Base-by-base conservation (phyloP, 2,888 invertebrate genomes). In the Thelaira solivaga region DNA sequence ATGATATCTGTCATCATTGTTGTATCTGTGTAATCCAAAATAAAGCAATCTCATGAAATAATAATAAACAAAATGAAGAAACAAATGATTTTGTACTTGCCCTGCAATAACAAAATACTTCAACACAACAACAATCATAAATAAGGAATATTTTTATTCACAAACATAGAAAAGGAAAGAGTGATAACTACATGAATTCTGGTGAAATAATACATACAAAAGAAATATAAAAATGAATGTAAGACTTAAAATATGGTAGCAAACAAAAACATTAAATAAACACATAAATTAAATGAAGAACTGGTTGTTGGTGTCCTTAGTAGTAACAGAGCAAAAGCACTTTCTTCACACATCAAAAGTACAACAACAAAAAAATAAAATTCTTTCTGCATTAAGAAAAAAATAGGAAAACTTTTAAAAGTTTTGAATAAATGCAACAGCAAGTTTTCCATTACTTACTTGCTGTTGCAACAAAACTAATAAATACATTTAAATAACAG, bases 1-100 rank as follows among this genome's bases (percentile, higher is more conserved):
- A 64, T 68, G 74, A 75, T 72, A 77, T 77, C 80, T 80, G 80
- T 80, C 80, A 80, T 80, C 75, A 77, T 77, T 77, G 77, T 77
- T 80, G 77, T 80, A 74, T 68, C 57, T 26, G 24, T 61, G 34
- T 57, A 65, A 76, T 62, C 76, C 36, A 75, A 65, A 74, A 51
- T 26, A 34, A 29, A 65, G 49, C 18, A 47, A 34, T 10, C 59
- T 31, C 1, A 8, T 22, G n/a, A 16, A 8, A 5, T 3, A 57
- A 57, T 31, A 22, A 24, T 36, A 47, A 53, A 41, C 57, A 18
- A 47, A 39, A 68, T 55, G 6, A 31, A 39, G 20, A 29, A 69
- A 62, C 55, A 62, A 62, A 69, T 69, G 55, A 57, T 55, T 24
- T 45, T 64, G 20, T 55, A 69, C 39, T 61, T 53, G 29, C n/a